Percentiles rank a stretch among this genome's conserved stretches.
These are phyloP conservation scores for Rhingia campestris DNA, from an alignment of 2,888 invertebrate species.

Conservation along the genomic window DNA sequence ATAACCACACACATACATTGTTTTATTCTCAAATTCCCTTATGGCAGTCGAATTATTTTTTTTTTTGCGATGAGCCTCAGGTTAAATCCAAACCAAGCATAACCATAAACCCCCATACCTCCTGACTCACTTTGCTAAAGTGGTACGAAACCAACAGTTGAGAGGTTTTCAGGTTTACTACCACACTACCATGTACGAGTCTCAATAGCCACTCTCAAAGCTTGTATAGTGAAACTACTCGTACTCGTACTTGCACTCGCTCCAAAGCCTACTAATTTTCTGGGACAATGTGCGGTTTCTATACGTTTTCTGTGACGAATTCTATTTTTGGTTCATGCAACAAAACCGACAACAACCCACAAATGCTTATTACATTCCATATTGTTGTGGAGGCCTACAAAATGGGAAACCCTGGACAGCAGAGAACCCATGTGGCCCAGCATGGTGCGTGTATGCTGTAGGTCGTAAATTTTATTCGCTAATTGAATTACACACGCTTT, in stretches of 20 bases:
- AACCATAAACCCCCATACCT: background rate
- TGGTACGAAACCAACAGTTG: conserved; percentile 31
- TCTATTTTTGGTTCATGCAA: conserved; percentile 36
- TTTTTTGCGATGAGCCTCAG: background rate
- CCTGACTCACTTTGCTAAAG: conserved; percentile 14
- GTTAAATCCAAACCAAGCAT: conserved; percentile 7
- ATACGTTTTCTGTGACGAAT: conserved; percentile 7
- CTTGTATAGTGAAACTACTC: conserved; percentile 14
- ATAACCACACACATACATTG: too few species aligned
- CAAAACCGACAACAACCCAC: conserved; percentile 7
- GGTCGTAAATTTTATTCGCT: conserved; percentile 43
- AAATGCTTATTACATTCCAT: conserved; percentile 28
- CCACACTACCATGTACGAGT: conserved; percentile 3
- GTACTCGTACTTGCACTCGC: background rate
- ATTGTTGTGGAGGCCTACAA: conserved; percentile 6
- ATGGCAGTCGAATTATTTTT: background rate
- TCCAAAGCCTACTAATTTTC: conserved; percentile 15
- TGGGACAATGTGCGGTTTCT: conserved; percentile 41
- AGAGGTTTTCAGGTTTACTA: conserved; percentile 34
- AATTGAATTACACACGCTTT: conserved; percentile 47
- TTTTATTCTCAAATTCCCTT: background rate
- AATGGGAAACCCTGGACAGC: background rate
- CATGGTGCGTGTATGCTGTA: conserved; percentile 38
- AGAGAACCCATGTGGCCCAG: conserved; percentile 4
- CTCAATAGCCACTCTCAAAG: background rate